Evolutionary conservation across 1,140 invertebrate species (phyloP), one percentile per base, ranked within the genome.

Genomic region (Acyrthosiphon pisum): DNA sequence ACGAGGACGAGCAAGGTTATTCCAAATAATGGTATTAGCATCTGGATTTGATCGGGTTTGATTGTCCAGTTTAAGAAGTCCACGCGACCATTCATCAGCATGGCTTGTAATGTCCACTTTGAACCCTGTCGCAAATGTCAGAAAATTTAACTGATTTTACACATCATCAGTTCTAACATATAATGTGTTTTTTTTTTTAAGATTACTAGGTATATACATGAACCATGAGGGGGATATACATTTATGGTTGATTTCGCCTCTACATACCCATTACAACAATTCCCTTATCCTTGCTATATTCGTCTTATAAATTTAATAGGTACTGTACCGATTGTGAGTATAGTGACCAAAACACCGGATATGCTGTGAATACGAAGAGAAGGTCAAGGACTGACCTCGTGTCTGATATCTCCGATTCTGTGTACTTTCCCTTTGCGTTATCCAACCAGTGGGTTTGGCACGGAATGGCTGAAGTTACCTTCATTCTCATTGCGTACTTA

Each of bases 301-400:
- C 44, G 44, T 60, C 22, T 60, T 11, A 60, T 60, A 9, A 3
- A 30, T 60, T 30, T 11, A 11, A 60, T 60, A 30, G 0, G 9
- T 60, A 60, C 56, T 60, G 26, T 68, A 96, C 96, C 96, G 98
- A 97, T 95, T 98, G 97, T 95, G 98, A 97, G 94, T 97, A 97
- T 2, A 99, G 95, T 0, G 98, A 97, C 98, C 98, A 99, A 95
- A 98, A 99, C 6, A 99, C 94, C 9, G 98, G 98, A 4, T 98
- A 94, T 0, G 98, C 98, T 37, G 98, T 94, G 94, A 98, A 99
- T 41, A 99, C 95, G 56, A 96, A 95, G 1, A 98, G 94, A 14
- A 99, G 96, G 83, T 96, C 96, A 0, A 98, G 94, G 2, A 97
- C 95, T 20, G 96, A 95, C 95, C 97, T 98, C 14, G 98, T 96